Evolutionary conservation across 1,140 invertebrate genomes (phyloP).

Genomic region (Arion vulgaris): DNA sequence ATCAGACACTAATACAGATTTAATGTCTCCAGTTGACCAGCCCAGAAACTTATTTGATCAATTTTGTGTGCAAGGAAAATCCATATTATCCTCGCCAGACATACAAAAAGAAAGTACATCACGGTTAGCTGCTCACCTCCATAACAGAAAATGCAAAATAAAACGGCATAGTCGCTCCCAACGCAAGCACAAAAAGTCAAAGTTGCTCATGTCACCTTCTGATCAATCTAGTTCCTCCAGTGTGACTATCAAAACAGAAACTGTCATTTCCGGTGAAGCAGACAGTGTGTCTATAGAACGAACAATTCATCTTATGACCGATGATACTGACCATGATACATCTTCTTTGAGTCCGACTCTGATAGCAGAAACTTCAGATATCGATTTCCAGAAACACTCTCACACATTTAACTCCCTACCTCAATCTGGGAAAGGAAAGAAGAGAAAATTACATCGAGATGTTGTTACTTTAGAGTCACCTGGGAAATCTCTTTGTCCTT

Average conservation of each 20-base stretch:
- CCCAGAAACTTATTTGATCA: constrained; percentile 32
- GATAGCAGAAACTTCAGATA: not conserved
- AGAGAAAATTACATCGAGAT: not conserved
- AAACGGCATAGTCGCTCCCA: not conserved
- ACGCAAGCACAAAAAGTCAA: not conserved
- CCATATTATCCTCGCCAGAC: constrained; percentile 13
- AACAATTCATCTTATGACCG: not conserved
- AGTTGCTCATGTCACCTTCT: not conserved
- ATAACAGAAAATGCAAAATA: constrained; percentile 1
- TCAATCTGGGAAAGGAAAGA: not conserved
- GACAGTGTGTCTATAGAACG: not conserved
- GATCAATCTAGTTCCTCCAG: constrained; percentile 20
- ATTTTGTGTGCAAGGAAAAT: constrained; percentile 11
- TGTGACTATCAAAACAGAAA: constrained; percentile 9
- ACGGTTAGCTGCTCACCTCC: not conserved
- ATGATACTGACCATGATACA: not conserved
- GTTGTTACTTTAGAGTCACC: too few species aligned
- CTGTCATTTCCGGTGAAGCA: not conserved
- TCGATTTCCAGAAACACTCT: not conserved
- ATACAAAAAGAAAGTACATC: not conserved
- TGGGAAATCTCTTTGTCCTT: not conserved
- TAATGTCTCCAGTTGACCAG: constrained; percentile 20
- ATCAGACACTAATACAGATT: constrained; percentile 33
- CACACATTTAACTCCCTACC: not conserved
- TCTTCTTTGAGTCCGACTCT: not conserved